Conservation (phyloP, 2,888 invertebrate species). For the Diplolepis rosae region DNA sequence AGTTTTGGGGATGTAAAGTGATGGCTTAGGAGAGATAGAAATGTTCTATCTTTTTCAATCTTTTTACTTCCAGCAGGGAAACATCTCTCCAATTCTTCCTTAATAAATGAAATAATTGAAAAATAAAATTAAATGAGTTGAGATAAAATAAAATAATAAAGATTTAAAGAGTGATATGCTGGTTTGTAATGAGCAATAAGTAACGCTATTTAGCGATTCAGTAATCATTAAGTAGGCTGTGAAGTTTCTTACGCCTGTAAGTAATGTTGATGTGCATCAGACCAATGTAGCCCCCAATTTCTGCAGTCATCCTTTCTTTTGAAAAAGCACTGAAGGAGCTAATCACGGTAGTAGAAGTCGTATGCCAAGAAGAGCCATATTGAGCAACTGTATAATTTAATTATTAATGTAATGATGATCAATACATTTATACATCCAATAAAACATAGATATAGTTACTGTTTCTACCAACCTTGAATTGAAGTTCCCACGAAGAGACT, state of each 20-base stretch:
- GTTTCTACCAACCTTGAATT: conserved; percentile 85
- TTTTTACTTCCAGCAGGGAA: too few species aligned
- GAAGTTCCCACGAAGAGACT: conserved; percentile 95
- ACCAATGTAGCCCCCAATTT: conserved; percentile 94
- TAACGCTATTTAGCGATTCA: background rate
- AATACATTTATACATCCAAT: conserved; percentile 7
- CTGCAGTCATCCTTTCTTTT: conserved; percentile 88
- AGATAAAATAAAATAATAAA: too few species aligned
- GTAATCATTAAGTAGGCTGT: conserved; percentile 24
- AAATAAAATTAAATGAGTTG: too few species aligned
- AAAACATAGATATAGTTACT: background rate
- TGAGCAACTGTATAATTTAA: conserved; percentile 81
- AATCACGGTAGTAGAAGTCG: conserved; percentile 86
- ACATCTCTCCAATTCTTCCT: too few species aligned
- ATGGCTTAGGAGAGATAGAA: too few species aligned
- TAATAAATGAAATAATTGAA: too few species aligned
- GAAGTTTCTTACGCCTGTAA: conserved; percentile 82
- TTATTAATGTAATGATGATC: conserved; percentile 41
- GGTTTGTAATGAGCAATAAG: background rate
- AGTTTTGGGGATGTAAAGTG: too few species aligned
- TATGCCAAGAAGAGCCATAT: conserved; percentile 95
- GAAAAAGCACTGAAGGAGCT: conserved; percentile 95
- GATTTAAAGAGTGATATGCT: too few species aligned
- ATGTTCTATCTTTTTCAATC: too few species aligned
- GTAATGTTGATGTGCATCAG: conserved; percentile 97